These are phyloP conservation scores for Botrylloides violaceus DNA, from an alignment of 23 tunicate genomes.

Conservation along the genomic window DNA sequence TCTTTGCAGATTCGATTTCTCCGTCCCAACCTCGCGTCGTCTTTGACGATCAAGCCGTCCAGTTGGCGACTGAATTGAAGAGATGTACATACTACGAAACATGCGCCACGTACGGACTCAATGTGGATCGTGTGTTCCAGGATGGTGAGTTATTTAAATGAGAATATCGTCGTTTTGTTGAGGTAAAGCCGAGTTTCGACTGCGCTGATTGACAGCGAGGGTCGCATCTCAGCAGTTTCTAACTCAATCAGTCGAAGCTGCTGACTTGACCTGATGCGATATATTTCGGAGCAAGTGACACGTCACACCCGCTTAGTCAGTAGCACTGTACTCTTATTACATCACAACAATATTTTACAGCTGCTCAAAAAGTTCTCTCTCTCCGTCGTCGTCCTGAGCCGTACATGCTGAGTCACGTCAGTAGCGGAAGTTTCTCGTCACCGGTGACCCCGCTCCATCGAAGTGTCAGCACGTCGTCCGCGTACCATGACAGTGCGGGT, in stretches of 20 bases:
- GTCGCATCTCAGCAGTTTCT: no score
- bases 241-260: no score
- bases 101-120: conserved; percentile 91
- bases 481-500: conserved; percentile 41
- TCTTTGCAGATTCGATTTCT: conserved; percentile 52
- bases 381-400: conserved; percentile 16
- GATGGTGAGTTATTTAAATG: conserved; percentile 49
- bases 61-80: conserved; percentile 68
- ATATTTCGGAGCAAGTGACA: no score
- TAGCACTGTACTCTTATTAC: no score
- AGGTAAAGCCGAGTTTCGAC: no score
- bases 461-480: conserved; percentile 68
- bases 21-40: conserved; percentile 59
- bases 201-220: no score
- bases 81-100: conserved; percentile 76
- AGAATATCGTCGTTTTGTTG: no score
- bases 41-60: conserved; percentile 64
- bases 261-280: no score
- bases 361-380: conserved; percentile 18
- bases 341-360: no score
- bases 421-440: conserved; percentile 15
- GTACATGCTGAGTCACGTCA: conserved; percentile 10
- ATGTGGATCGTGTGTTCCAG: conserved; percentile 79
- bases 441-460: conserved; percentile 62
- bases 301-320: no score